Percentiles rank a stretch among this genome's conserved stretches.
Evolutionary conservation across 2,797 vertebrate genomes (phyloP).

Genomic region (Philypnodon macrostomus): DNA sequence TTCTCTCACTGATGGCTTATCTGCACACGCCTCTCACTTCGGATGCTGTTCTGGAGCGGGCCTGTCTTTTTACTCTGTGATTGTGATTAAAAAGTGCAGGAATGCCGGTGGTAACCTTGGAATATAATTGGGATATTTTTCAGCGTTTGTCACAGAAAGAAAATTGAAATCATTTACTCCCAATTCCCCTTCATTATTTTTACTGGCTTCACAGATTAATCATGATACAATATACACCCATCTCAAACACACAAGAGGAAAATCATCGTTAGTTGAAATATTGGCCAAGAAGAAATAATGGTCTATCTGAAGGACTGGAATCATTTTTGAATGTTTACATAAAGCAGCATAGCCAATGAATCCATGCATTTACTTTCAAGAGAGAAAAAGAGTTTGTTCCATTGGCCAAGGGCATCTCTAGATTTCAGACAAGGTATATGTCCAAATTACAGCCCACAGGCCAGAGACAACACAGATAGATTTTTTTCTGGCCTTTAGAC

Average conservation of each 20-base stretch:
- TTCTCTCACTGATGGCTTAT: slow-evolving; percentile 29
- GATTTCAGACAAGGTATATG: too few species aligned
- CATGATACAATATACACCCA: slow-evolving; percentile 30
- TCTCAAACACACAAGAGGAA: neutral
- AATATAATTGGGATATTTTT: slow-evolving; percentile 68
- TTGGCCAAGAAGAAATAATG: slow-evolving; percentile 21
- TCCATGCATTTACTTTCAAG: slow-evolving; percentile 9
- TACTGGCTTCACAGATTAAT: slow-evolving; percentile 42
- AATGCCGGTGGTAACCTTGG: slow-evolving; percentile 49
- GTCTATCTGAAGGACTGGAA: slow-evolving; percentile 12
- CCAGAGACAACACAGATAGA: too few species aligned
- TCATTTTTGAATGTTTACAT: slow-evolving; percentile 20
- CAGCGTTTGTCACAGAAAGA: slow-evolving; percentile 45
- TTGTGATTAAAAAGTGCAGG: slow-evolving; percentile 52
- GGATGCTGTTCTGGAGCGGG: slow-evolving; percentile 16
- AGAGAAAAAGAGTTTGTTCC: slow-evolving; percentile 16
- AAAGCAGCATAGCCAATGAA: slow-evolving; percentile 18
- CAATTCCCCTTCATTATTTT: slow-evolving; percentile 54
- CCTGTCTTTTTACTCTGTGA: slow-evolving; percentile 28
- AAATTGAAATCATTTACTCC: slow-evolving; percentile 58
- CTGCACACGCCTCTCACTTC: slow-evolving; percentile 27
- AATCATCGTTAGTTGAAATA: slow-evolving; percentile 10
- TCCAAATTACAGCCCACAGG: too few species aligned
- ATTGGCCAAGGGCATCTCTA: slow-evolving; percentile 17
- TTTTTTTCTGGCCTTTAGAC: too few species aligned